Conservation (phyloP, 2,888 invertebrate genomes). For the Diachrysia chrysitis region DNA sequence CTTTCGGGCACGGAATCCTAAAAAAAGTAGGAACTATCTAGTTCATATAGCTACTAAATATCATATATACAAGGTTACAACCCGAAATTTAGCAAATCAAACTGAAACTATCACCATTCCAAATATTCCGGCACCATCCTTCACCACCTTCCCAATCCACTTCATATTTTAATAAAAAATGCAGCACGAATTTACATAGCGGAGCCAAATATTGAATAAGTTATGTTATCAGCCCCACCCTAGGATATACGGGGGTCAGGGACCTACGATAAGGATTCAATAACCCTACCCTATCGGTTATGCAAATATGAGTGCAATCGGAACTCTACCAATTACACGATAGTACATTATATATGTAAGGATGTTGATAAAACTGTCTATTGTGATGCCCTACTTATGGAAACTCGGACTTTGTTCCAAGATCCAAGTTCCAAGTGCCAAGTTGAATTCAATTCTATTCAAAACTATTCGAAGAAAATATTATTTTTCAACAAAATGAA, state of each 20-base stretch:
- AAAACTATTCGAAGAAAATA: no score
- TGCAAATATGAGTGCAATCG: slow-evolving; percentile 69
- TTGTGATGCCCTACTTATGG: slow-evolving; percentile 11
- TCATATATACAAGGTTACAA: background rate
- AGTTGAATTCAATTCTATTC: no score
- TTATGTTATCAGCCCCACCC: slow-evolving; percentile 59
- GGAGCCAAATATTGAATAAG: slow-evolving; percentile 61
- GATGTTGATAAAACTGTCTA: slow-evolving; percentile 47
- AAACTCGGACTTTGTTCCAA: background rate
- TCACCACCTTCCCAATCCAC: background rate
- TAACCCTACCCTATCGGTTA: slow-evolving; percentile 75
- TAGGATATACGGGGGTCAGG: slow-evolving; percentile 69
- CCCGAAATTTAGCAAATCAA: background rate
- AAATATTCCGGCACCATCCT: background rate
- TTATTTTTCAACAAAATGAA: no score
- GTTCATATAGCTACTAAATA: background rate
- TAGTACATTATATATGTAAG: slow-evolving; percentile 19
- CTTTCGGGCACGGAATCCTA: no score
- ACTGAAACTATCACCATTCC: no score
- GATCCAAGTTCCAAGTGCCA: no score
- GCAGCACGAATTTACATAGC: slow-evolving; percentile 27
- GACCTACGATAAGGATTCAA: slow-evolving; percentile 83
- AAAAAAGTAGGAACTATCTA: no score
- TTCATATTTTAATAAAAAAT: slow-evolving; percentile 4
- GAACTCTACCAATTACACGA: slow-evolving; percentile 35